phyloP scores from a whole-genome alignment of 23 tunicate genomes.

The Pegea sp. region DNA sequence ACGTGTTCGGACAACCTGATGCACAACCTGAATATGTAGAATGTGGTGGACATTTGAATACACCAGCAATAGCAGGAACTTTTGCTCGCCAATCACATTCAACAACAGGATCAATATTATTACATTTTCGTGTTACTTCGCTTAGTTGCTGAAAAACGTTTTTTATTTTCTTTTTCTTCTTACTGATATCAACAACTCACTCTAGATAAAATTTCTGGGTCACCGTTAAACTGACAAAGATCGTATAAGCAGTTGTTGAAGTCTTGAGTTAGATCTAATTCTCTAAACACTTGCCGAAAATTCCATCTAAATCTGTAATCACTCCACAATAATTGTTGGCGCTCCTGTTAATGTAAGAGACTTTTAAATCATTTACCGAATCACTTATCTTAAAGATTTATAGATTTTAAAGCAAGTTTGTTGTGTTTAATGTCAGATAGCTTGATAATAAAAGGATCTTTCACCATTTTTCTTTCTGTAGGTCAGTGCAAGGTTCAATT shows the following conservation, averaged over 20 bases:
- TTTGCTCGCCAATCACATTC: too few relatives aligned
- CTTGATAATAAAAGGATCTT: not conserved
- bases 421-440: not conserved
- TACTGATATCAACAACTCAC: too few relatives aligned
- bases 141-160: too few relatives aligned
- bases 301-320: conserved; percentile 1
- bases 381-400: not conserved
- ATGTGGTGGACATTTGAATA: conserved; percentile 2
- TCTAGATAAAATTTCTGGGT: not conserved
- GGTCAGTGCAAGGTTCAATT: not conserved
- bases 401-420: not conserved
- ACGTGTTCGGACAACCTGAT: conserved; percentile 2
- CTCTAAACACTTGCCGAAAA: not conserved
- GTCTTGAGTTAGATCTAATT: not conserved
- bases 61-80: too few relatives aligned
- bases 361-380: too few relatives aligned
- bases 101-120: too few relatives aligned
- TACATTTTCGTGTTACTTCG: too few relatives aligned
- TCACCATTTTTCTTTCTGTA: conserved; percentile 1
- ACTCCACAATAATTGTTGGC: conserved; percentile 6
- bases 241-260: conserved; percentile 1
- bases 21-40: conserved; percentile 4
- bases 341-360: conserved; percentile 2
- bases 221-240: conserved; percentile 2
- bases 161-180: too few relatives aligned